phyloP scores from a whole-genome alignment of 2,888 invertebrate species.

The Aproaerema taeniolella region DNA sequence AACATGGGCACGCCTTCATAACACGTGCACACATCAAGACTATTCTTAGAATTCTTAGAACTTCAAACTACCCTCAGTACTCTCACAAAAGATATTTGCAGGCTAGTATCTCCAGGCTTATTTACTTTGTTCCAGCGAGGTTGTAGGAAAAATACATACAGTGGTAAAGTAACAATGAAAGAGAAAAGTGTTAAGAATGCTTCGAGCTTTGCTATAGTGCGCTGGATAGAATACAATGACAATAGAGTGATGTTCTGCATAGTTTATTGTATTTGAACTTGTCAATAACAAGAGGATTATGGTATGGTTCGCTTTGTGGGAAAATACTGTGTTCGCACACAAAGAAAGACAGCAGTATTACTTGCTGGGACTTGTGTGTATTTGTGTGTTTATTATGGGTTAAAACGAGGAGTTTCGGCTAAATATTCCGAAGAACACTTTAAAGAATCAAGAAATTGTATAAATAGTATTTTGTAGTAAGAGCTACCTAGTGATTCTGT shows the following conservation, averaged over 20 bases:
- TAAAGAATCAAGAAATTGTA: too few relatives aligned
- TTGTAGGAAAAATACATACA: constrained; percentile 11
- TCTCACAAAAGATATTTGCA: constrained; percentile 30
- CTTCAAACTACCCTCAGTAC: constrained; percentile 25
- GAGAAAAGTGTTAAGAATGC: constrained; percentile 8
- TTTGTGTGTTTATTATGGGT: too few relatives aligned
- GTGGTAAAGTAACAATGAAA: constrained; percentile 11
- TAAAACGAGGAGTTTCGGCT: too few relatives aligned
- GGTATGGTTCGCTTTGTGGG: too few relatives aligned
- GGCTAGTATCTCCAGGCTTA: constrained; percentile 31
- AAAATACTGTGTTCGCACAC: too few relatives aligned
- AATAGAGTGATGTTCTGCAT: constrained; percentile 5
- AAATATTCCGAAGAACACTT: too few relatives aligned
- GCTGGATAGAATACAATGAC: not conserved
- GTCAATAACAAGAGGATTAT: too few relatives aligned
- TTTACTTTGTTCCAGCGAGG: constrained; percentile 26
- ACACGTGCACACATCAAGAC: not conserved
- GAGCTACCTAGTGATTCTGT: too few relatives aligned
- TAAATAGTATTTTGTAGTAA: too few relatives aligned
- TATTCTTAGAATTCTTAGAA: constrained; percentile 15
- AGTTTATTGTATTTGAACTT: too few relatives aligned
- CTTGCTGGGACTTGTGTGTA: too few relatives aligned
- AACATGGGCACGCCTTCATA: not conserved
- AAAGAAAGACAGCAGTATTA: too few relatives aligned
- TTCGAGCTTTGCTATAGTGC: constrained; percentile 4